Base-by-base conservation (phyloP, 2,797 vertebrate species). In the Peromyscus nudipes region DNA sequence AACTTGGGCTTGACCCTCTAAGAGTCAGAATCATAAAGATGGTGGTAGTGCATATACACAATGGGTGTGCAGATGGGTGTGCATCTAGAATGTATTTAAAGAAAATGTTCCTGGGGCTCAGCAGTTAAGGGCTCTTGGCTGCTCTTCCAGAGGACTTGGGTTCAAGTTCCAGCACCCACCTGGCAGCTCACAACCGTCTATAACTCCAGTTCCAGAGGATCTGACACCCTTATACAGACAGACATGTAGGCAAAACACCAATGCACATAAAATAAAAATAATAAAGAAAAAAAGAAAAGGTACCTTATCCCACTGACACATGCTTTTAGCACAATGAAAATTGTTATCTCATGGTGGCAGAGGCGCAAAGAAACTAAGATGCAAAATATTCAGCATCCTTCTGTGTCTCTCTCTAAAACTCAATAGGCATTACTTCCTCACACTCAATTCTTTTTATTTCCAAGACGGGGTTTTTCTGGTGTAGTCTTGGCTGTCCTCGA, bases 281-380 rank as follows among this genome's bases (percentile, higher is more conserved):
- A 55, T 55, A 55, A 16, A 16, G 12, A 55, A 16, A 17, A 55
- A 55, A 79, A 52, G 27, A 40, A 76, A 76, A 49, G 14, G 40
- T 1, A 62, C 85, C 52, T 64, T n/a, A 90, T 16, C 37, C 71
- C 27, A 31, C 25, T 3, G 21, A 92, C 19, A 46, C 49, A 82
- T 12, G 6, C 75, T 40, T 57, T 57, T 34, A 88, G 14, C 40
- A 49, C 27, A 52, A 52, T 23, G 79, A 71, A 92, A 94, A 91
- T 49, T 14, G 3, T 37, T 83, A 67, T 46, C 62, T 57, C 23
- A 6, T 6, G 3, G 69, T 49, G 49, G 46, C 40, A 49, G 43
- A 92, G 52, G 10, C 80, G 91, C 76, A 80, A 75, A 84, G 88
- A 92, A 89, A 60, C 31, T 37, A 71, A 85, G 80, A 73, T 29